Percentiles rank a stretch among this genome's conserved stretches.
These are phyloP conservation scores for Rhinichthys klamathensis DNA, from an alignment of 2,113 vertebrate species.

Conservation along the genomic window DNA sequence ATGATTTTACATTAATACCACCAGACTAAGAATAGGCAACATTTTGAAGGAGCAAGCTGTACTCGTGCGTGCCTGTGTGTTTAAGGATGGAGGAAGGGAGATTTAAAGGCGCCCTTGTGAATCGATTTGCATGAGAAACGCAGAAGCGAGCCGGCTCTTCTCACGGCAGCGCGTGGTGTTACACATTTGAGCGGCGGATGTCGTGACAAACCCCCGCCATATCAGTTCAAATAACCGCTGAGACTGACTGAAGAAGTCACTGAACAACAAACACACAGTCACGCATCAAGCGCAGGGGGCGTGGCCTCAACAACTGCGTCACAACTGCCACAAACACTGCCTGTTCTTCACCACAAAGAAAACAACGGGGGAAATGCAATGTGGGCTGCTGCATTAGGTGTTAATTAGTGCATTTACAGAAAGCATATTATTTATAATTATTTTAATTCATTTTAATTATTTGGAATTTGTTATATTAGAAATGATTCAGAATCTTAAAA, in stretches of 20 bases:
- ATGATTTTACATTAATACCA: too few species aligned
- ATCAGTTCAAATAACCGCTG: constrained; percentile 77
- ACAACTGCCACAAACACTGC: background rate
- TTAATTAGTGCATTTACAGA: background rate
- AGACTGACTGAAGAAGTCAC: constrained; percentile 61
- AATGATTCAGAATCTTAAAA: too few species aligned
- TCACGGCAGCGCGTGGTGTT: constrained; percentile 77
- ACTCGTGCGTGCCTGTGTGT: constrained; percentile 37
- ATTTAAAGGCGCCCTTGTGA: constrained; percentile 57
- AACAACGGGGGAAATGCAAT: background rate
- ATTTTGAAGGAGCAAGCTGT: background rate
- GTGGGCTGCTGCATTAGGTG: background rate
- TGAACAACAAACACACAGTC: constrained; percentile 54
- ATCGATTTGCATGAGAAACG: constrained; percentile 79
- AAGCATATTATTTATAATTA: background rate
- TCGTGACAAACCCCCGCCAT: constrained; percentile 79
- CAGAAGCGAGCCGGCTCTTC: constrained; percentile 72
- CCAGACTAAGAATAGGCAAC: background rate
- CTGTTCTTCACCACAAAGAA: background rate
- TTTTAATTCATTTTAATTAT: background rate
- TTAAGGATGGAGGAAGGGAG: constrained; percentile 18
- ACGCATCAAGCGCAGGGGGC: constrained; percentile 58
- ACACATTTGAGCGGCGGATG: constrained; percentile 78
- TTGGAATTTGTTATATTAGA: background rate
- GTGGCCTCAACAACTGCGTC: constrained; percentile 3